These are phyloP conservation scores for Fopius arisanus DNA, from an alignment of 1,140 invertebrate genomes.

Conservation along the genomic window DNA sequence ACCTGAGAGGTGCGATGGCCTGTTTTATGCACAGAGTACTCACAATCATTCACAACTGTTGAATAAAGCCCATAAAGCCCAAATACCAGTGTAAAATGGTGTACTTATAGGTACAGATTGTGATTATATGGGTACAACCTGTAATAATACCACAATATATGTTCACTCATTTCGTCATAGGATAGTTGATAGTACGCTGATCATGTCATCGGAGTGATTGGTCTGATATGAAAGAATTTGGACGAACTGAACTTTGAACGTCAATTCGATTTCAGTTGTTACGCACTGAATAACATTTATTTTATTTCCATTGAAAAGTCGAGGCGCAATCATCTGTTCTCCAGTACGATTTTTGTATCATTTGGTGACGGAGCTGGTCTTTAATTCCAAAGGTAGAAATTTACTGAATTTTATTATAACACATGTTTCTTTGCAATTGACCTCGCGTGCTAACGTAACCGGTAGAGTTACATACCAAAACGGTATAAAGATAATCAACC, in stretches of 20 bases:
- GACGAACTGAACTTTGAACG: constrained; percentile 45
- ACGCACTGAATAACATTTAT: background rate
- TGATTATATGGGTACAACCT: background rate
- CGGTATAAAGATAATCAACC: background rate
- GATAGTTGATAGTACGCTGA: constrained; percentile 1
- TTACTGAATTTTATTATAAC: background rate
- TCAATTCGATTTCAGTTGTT: background rate
- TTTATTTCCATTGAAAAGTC: background rate
- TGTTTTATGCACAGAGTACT: background rate
- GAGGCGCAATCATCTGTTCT: background rate
- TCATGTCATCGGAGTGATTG: constrained; percentile 33
- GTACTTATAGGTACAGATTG: no score
- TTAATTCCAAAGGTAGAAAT: background rate
- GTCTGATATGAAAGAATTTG: constrained; percentile 39
- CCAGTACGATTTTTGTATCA: background rate
- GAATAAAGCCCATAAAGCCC: no score
- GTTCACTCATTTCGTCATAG: constrained; percentile 14
- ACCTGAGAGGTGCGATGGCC: background rate
- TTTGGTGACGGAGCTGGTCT: background rate
- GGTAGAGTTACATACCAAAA: background rate
- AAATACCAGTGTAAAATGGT: no score
- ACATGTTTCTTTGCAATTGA: background rate
- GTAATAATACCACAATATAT: background rate
- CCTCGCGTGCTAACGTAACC: background rate
- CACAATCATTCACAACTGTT: no score